Conservation (phyloP, 2,888 invertebrate species). For the Caenorhabditis zanzibari region DNA sequence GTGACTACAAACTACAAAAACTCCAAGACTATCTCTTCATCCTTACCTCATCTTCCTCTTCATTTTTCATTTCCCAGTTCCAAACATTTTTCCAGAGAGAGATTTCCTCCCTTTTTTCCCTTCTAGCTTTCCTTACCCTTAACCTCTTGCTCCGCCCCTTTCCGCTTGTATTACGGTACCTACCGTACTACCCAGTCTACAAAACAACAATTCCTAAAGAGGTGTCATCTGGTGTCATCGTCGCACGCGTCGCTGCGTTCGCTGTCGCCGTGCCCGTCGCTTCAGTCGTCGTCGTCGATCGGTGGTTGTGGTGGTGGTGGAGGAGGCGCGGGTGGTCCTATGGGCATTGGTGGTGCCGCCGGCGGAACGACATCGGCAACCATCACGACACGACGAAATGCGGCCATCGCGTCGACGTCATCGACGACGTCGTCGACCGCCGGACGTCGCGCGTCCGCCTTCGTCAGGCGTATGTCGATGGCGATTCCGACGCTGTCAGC, state of each 20-base stretch:
- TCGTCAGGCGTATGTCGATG: constrained; percentile 81
- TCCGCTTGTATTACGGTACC: neutral
- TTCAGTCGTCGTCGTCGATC: constrained; percentile 61
- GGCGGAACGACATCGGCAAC: constrained; percentile 16
- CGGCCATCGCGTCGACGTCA: constrained; percentile 64
- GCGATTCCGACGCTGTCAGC: constrained; percentile 80
- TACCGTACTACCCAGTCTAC: neutral
- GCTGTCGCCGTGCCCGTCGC: constrained; percentile 62
- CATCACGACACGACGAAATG: constrained; percentile 52
- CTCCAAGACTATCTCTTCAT: neutral
- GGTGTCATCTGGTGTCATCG: constrained; percentile 53
- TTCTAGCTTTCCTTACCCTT: neutral
- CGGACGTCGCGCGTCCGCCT: constrained; percentile 75
- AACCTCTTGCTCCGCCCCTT: neutral
- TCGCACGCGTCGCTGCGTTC: constrained; percentile 60
- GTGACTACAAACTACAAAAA: constrained; percentile 1
- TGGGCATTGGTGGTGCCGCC: constrained; percentile 40
- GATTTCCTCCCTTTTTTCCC: neutral
- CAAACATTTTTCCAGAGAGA: constrained; percentile 5
- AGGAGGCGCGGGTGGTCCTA: neutral
- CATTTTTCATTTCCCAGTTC: neutral
- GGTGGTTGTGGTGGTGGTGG: constrained; percentile 45
- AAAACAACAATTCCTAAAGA: constrained; percentile 26
- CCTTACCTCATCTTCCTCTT: neutral
- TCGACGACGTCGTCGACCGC: constrained; percentile 66